These are phyloP conservation scores for Tetranychus cinnabarinus DNA, from an alignment of 1,140 invertebrate species.

Conservation along the genomic window DNA sequence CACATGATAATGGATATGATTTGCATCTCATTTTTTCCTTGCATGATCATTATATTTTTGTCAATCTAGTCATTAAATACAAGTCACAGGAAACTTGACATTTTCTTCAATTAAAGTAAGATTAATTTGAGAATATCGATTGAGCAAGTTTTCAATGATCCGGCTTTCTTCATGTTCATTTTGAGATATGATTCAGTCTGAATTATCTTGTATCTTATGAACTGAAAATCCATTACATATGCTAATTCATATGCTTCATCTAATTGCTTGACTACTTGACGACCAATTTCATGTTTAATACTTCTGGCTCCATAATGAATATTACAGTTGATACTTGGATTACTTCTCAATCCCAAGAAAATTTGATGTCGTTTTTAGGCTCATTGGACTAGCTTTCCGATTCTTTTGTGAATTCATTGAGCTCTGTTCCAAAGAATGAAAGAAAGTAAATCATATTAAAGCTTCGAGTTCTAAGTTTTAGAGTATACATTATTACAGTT, in stretches of 20 bases:
- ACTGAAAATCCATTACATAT: constrained; percentile 21
- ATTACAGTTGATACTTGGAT: constrained; percentile 29
- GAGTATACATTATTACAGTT: too few relatives aligned
- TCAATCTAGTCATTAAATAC: too few relatives aligned
- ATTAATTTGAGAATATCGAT: too few relatives aligned
- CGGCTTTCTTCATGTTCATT: not conserved
- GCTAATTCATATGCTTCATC: constrained; percentile 38
- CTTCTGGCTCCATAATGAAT: constrained; percentile 15
- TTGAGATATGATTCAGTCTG: not conserved
- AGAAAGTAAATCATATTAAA: constrained; percentile 85
- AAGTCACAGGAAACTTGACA: too few relatives aligned
- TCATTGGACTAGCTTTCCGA: constrained; percentile 45
- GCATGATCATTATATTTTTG: too few relatives aligned
- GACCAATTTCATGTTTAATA: constrained; percentile 34
- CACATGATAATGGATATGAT: too few relatives aligned
- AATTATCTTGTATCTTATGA: constrained; percentile 1
- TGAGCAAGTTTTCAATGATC: not conserved
- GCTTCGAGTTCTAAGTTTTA: too few relatives aligned
- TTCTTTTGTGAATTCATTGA: constrained; percentile 47
- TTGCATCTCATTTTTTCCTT: too few relatives aligned
- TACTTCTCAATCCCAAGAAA: constrained; percentile 56
- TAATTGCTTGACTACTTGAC: constrained; percentile 57
- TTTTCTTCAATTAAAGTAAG: too few relatives aligned
- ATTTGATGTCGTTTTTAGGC: constrained; percentile 49
- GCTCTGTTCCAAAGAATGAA: constrained; percentile 58